phyloP scores from a whole-genome alignment of 2,797 vertebrate species.

The Helostoma temminkii region DNA sequence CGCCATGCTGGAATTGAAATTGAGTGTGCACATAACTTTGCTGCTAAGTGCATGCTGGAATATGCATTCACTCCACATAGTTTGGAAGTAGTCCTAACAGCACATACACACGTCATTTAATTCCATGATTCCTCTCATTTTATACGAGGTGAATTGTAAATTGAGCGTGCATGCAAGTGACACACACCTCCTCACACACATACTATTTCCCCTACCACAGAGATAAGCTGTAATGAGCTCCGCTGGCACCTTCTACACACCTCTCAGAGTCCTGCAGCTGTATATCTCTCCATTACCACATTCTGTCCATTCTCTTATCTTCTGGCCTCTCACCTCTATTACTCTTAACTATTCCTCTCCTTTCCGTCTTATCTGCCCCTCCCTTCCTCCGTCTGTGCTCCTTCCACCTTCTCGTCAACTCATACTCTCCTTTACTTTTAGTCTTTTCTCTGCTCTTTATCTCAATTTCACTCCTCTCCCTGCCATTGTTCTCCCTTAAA shows the following conservation, averaged over 20 bases:
- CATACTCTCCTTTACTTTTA: slow-evolving; percentile 16
- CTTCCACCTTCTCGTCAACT: slow-evolving; percentile 51
- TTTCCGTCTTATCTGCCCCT: slow-evolving; percentile 40
- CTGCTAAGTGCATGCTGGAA: slow-evolving; percentile 39
- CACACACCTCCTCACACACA: slow-evolving; percentile 29
- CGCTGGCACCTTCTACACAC: slow-evolving; percentile 65
- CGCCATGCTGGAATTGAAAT: slow-evolving; percentile 23
- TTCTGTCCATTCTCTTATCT: slow-evolving; percentile 78
- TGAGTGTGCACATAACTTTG: slow-evolving; percentile 5
- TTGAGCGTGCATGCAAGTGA: slow-evolving; percentile 42
- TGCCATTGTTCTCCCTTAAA: slow-evolving; percentile 37
- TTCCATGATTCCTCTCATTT: slow-evolving; percentile 50
- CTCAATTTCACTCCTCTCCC: slow-evolving; percentile 21
- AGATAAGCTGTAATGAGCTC: slow-evolving; percentile 84
- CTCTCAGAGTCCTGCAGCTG: slow-evolving; percentile 64
- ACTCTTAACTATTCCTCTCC: slow-evolving; percentile 68
- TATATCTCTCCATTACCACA: slow-evolving; percentile 69
- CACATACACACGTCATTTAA: slow-evolving; percentile 53
- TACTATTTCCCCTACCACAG: slow-evolving; percentile 49
- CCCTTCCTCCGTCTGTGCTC: slow-evolving; percentile 46
- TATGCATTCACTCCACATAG: slow-evolving; percentile 31
- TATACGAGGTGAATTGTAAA: slow-evolving; percentile 64
- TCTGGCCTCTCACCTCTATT: slow-evolving; percentile 78
- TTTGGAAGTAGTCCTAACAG: slow-evolving; percentile 25
- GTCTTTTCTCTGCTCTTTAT: slow-evolving; percentile 38